phyloP scores from a whole-genome alignment of 2,888 invertebrate genomes.

The Flabesymbios commensalis region DNA sequence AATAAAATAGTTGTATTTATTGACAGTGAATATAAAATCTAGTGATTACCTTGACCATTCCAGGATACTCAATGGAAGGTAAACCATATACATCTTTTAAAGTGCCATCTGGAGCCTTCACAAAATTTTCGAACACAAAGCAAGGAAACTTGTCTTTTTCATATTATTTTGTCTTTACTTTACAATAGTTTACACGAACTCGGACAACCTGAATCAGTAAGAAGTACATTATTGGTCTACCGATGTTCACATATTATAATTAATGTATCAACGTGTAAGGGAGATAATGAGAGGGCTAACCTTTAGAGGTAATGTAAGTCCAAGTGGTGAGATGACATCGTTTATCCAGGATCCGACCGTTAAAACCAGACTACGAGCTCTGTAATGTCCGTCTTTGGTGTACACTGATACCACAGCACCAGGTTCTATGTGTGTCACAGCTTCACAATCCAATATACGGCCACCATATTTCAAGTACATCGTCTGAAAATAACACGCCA shows the following conservation, averaged over 20 bases:
- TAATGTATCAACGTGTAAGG: too few species aligned
- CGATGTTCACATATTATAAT: too few species aligned
- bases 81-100: conserved; percentile 45
- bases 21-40: neutral
- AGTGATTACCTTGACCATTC: conserved; percentile 52
- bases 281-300: conserved; percentile 31
- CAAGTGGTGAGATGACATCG: conserved; percentile 41
- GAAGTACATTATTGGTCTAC: too few species aligned
- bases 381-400: conserved; percentile 33
- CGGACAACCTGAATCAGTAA: too few species aligned
- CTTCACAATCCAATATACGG: conserved; percentile 14
- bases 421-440: conserved; percentile 15
- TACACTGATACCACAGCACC: conserved; percentile 17
- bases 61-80: conserved; percentile 56
- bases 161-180: too few species aligned
- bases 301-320: conserved; percentile 48
- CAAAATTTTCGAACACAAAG: too few species aligned
- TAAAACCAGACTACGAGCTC: conserved; percentile 44
- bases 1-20: too few species aligned
- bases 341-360: conserved; percentile 56
- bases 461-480: conserved; percentile 18
- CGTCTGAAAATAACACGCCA: conserved; percentile 7
- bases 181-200: too few species aligned
- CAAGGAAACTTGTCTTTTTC: too few species aligned
- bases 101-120: too few species aligned